Base-by-base conservation (phyloP, 2,888 invertebrate genomes). In the Drosophila cracens region DNA sequence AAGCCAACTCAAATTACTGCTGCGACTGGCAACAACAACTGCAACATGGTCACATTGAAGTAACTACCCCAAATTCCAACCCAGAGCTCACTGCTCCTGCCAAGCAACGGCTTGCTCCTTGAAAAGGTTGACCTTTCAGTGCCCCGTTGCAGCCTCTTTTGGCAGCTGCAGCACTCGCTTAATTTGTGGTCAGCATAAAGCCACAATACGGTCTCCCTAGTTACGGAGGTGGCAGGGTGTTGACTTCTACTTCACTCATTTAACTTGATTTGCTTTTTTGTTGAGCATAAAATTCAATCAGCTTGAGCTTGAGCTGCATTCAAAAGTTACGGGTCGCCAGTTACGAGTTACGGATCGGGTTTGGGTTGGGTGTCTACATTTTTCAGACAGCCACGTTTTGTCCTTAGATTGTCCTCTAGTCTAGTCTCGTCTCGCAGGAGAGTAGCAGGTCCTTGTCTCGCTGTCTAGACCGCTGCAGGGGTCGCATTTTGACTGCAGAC, bases 251-350 rank as follows among this genome's bases (percentile, higher is more conserved):
- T 73, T 68, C 78, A 87, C 77, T 81, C 69, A 70, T 74, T 81
- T 74, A 83, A 81, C 74, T 83, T 81, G 81, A 81, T 81, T 83
- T 81, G 69, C 68, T 83, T 82, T 82, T 81, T 81, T 81, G 79
- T 83, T 76, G 84, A 81, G 78, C 90, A 87, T 87, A 89, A 87
- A 90, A 87, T 87, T 87, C 87, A 87, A 87, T 87, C 87, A 87
- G 89, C 87, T 90, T 87, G 72, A 61, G 81, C 84, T 88, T 87
- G 76, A 63, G 81, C 81, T 88, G 83, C 87, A 84, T 82, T 82
- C 89, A 87, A 84, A 87, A 90, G 90, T 87, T 87, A 90, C 85
- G 83, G 36, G 8, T 46, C 21, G 11, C 40, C 21, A 25, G 36
- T 54, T 21, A 5, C 34, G 16, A 27, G 25, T 25, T 34, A 31